Base-by-base conservation (phyloP, 2,113 vertebrate species). In the Shinisaurus crocodilurus region DNA sequence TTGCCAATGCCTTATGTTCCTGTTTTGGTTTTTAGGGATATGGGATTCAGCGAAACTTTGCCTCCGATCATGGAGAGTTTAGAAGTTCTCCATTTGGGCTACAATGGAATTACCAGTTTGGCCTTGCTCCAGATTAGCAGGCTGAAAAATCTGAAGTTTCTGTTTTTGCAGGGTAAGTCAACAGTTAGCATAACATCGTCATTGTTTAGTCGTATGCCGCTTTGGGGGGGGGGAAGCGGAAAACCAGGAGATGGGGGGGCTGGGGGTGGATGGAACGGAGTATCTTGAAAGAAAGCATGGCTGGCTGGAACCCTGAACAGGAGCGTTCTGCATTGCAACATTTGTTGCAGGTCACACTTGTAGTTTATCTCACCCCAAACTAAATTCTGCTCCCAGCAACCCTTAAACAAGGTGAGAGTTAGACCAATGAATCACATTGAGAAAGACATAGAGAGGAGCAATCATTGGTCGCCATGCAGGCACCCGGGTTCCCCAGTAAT, bases 31-130 rank as follows among this genome's bases (percentile, higher is more conserved):
- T n/a, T 91, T 95, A 98, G 98, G 96, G 97, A 98, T 88, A 84
- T 91, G 88, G 92, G 89, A 50, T 93, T 85, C 88, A 92, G n/a
- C 91, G 97, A 97, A 95, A 96, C 96, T 87, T 94, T 98, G 88
- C 94, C 98, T 89, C 97, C 98, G 34, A 96, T 98, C 95, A 98
- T 98, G 98, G 96, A 97, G 82, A 98, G 97, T 95, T 97, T 99
- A 95, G 98, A 98, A 96, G 97, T 98, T 94, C 98, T 99, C 94
- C 98, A 98, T 97, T 94, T 99, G 94, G 97, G 97, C 92, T 97
- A 98, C 96, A 99, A 98, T 95, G 97, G 98, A 93, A 98, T 98
- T 96, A 97, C 96, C 94, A 98, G 96, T 95, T 97, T 99, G 97
- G 96, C 96, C 92, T 97, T 97, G 88, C 96, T 99, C 84, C 97